Evolutionary conservation across 2,888 invertebrate genomes (phyloP), one percentile per base, ranked within the genome.

Genomic region (Leucophora obtusa): DNA sequence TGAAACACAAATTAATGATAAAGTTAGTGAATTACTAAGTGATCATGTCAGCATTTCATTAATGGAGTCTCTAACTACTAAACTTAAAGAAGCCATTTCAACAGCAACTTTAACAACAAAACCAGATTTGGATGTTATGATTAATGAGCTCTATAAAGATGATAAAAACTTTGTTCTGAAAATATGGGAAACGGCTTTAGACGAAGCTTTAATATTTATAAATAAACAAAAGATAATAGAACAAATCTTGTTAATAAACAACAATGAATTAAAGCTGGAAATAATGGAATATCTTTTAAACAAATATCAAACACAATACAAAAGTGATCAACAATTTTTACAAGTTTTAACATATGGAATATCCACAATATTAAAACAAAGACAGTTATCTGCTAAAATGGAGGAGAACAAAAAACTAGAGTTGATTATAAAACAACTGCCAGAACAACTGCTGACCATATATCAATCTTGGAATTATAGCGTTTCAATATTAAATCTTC

Each of bases 101-200:
- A 74, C 74, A 43, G 58, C 43, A 53, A 53, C 17, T 43, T 43
- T 66, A 10, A 28, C 1, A 14, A 11, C 15, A n/a, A 66, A 74
- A 33, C 59, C 74, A n/a, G 43, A 59, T n/a, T 43, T 68, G 7
- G 53, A 68, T 24, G 60, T 53, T 14, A 21, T 74, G 15, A 47
- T 74, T 11, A 59, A 68, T 59, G 17, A 74, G 2, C n/a, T 74
- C 21, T 74, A 68, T 28, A n/a, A 50, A 0, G 66, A 43, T 15
- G 53, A 74, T 17, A 68, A 66, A 53, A 60, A 8, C 33, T 66
- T 53, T 5, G 17, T 60, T 9, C 18, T 53, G 3, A 53, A 74
- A 47, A 65, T 82, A 21, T 82, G 81, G 60, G 76, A 81, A 59
- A 71, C 77, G 8, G 54, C 74, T 17, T 15, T 83, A 28, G 77